phyloP scores from a whole-genome alignment of 2,888 invertebrate species.

The Pandemis heparana region DNA sequence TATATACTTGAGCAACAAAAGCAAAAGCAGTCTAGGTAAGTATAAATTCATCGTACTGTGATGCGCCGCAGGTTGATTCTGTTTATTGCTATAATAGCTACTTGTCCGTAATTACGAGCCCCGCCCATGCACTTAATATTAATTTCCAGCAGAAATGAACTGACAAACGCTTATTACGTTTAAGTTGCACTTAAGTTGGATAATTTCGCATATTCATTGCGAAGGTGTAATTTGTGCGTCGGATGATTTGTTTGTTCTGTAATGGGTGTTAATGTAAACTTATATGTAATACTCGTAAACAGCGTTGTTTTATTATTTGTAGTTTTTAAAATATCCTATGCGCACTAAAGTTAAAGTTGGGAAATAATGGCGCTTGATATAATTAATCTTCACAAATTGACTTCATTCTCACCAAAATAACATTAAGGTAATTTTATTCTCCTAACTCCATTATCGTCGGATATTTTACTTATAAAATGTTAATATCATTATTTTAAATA shows the following conservation, averaged over 20 bases:
- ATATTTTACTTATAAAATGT: conserved; percentile 47
- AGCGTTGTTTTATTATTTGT: too few species aligned
- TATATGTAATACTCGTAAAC: too few species aligned
- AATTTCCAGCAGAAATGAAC: conserved; percentile 75
- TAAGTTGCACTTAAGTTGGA: conserved; percentile 34
- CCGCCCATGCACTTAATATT: conserved; percentile 80
- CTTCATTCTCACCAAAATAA: background rate
- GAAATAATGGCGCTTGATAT: background rate
- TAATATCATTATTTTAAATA: conserved; percentile 68
- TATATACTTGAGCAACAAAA: too few species aligned
- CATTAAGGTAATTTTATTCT: conserved; percentile 18
- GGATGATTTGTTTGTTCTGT: background rate
- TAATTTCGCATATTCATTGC: conserved; percentile 34
- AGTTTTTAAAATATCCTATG: too few species aligned
- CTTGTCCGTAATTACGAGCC: conserved; percentile 68
- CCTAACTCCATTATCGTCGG: conserved; percentile 5
- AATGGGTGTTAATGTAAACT: background rate
- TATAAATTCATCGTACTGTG: background rate
- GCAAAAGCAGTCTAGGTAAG: background rate
- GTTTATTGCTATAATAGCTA: conserved; percentile 74
- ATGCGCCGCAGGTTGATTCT: conserved; percentile 66
- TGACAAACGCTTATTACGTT: conserved; percentile 55
- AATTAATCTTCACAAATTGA: background rate
- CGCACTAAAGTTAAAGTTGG: background rate
- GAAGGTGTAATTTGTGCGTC: conserved; percentile 5